Evolutionary conservation across 2,888 invertebrate species (phyloP), one percentile per base, ranked within the genome.

Genomic region (Criorhina ranunculi): DNA sequence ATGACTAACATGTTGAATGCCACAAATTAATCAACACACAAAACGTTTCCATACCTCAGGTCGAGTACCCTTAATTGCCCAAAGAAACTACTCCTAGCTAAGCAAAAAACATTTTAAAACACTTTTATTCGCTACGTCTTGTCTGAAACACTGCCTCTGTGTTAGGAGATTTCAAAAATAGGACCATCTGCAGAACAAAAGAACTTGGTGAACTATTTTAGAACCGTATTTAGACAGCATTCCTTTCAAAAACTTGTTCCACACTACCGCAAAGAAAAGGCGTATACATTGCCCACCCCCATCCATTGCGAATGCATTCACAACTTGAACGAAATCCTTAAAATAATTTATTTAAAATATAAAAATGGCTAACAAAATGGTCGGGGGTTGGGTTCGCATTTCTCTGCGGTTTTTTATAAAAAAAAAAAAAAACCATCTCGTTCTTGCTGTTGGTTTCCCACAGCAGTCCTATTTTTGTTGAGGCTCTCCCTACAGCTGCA

Each of bases 301-400:
- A 3, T 4, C 24, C 24, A 24, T 4, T 24, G 24, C 24, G 17
- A 19, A 46, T 11, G 19, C 35, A 64, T 33, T 35, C n/a, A 51
- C 40, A 33, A 42, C 33, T n/a, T 19, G 24, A 55, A 53, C 19
- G 24, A 46, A 53, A 24, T 73, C 73, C 73, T 73, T 62, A 62
- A 73, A 62, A 72, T 72, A 59, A 72, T 60, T 73, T 62, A 55
- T 73, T 73, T 73, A 62, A 31, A 62, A 29, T 59, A 62, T 24
- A 62, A 73, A n/a, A 53, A 31, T 31, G 53, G 12, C 62, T 33
- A 42, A 73, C 51, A 31, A 62, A 72, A 59, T 37, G 51, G 51
- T 51, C 17, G 33, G 37, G 60, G 29, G 60, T 31, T 40, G 15
- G 35, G 19, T 46, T 70, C 6, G 12, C 44, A 7, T 55, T 69